Percentiles rank a stretch among this genome's conserved stretches.
Conservation (phyloP, 1,140 invertebrate genomes). For the Lucilia sericata region DNA sequence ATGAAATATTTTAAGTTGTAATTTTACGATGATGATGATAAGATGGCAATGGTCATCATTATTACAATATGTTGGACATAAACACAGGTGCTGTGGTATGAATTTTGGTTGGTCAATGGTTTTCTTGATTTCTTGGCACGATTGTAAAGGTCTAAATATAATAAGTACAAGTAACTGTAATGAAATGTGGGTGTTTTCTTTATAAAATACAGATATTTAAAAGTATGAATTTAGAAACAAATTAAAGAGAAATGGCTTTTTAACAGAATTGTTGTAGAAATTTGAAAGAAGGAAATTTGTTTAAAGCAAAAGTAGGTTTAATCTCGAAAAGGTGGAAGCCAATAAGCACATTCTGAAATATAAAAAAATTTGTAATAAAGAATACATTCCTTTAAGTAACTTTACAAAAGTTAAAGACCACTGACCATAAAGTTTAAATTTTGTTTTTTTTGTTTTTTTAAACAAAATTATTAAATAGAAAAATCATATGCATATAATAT, state of each 20-base stretch:
- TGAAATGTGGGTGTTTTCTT: background rate
- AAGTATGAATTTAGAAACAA: background rate
- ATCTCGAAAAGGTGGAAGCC: no score
- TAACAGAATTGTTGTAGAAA: no score
- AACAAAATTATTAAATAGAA: background rate
- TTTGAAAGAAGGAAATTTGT: no score
- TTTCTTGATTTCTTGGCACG: background rate
- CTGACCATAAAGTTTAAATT: background rate
- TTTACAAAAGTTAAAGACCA: background rate
- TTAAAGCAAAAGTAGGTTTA: no score
- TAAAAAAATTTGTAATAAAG: no score
- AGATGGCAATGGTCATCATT: slow-evolving; percentile 5
- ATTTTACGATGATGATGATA: background rate
- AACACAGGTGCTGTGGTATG: background rate
- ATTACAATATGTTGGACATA: slow-evolving; percentile 21
- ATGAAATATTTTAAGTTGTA: background rate
- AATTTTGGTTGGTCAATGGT: background rate
- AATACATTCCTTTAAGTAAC: background rate
- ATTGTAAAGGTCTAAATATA: slow-evolving; percentile 13
- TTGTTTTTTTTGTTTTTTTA: no score
- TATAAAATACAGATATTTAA: background rate
- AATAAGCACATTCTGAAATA: no score
- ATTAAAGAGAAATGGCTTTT: no score
- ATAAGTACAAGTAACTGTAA: slow-evolving; percentile 10
- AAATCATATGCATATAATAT: background rate